Conservation (phyloP, 2,797 vertebrate genomes). For the Manis crassicaudata region DNA sequence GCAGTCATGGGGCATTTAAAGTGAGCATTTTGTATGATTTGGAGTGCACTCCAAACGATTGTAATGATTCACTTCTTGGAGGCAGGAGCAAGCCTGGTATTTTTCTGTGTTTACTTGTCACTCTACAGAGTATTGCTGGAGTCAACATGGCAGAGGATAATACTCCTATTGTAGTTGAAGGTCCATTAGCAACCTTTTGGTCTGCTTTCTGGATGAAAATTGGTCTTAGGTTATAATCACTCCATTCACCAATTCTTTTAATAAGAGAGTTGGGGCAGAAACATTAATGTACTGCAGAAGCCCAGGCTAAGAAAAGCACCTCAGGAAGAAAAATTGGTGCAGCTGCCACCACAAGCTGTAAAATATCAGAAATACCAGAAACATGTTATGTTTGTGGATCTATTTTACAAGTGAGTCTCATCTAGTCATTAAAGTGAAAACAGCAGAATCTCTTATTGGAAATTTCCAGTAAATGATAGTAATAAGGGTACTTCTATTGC, state of each 20-base stretch:
- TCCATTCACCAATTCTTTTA: conserved; percentile 43
- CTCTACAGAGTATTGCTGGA: neutral
- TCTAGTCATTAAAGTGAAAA: neutral
- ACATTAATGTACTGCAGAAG: neutral
- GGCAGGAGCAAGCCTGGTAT: neutral
- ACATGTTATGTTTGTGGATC: neutral
- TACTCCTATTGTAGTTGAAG: neutral
- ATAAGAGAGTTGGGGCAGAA: conserved; percentile 21
- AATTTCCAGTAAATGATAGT: neutral
- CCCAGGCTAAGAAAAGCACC: conserved; percentile 12
- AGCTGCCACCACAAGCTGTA: neutral
- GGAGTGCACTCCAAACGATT: neutral
- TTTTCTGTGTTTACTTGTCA: conserved; percentile 39
- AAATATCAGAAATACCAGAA: neutral
- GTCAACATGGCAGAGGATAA: neutral
- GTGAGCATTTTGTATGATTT: neutral
- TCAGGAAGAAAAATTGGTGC: neutral
- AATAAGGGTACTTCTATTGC: neutral
- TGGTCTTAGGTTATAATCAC: conserved; percentile 51
- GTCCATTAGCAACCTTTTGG: neutral
- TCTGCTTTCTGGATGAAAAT: conserved; percentile 46
- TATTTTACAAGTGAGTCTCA: neutral
- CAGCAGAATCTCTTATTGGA: neutral
- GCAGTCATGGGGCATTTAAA: neutral
- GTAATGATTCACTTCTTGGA: neutral